Conservation (phyloP, 1,140 invertebrate genomes). For the Zaprionus gabonicus region DNA sequence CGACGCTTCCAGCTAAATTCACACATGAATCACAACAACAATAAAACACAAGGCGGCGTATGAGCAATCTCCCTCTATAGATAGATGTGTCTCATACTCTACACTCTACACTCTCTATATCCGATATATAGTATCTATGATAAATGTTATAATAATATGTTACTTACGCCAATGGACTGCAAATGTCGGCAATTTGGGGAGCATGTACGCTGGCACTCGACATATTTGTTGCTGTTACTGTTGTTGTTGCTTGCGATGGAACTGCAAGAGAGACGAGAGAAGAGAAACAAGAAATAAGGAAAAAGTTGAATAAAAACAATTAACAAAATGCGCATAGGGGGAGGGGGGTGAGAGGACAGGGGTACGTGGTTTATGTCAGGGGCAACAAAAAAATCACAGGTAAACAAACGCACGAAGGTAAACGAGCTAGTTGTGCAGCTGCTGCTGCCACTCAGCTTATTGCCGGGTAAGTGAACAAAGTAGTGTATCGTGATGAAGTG, state of each 20-base stretch:
- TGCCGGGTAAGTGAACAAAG: slow-evolving; percentile 1
- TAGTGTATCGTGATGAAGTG: slow-evolving; percentile 3
- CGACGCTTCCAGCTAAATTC: slow-evolving; percentile 59
- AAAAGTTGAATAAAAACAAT: slow-evolving; percentile 46
- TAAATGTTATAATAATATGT: slow-evolving; percentile 1
- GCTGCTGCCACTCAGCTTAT: slow-evolving; percentile 32
- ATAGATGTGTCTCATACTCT: slow-evolving; percentile 14
- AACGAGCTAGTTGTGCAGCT: slow-evolving; percentile 73
- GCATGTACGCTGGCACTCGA: slow-evolving; percentile 83
- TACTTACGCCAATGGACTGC: slow-evolving; percentile 83
- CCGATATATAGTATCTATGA: slow-evolving; percentile 1
- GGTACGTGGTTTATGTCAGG: slow-evolving; percentile 1
- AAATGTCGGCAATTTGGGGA: slow-evolving; percentile 83
- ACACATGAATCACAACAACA: slow-evolving; percentile 45
- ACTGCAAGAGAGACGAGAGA: slow-evolving; percentile 60
- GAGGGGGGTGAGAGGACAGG: neutral
- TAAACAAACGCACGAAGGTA: slow-evolving; percentile 72
- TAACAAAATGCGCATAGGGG: slow-evolving; percentile 24
- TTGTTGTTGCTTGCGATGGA: slow-evolving; percentile 70
- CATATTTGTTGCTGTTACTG: slow-evolving; percentile 76
- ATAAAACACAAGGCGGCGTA: slow-evolving; percentile 26
- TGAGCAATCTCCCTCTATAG: slow-evolving; percentile 51
- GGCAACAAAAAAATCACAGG: slow-evolving; percentile 31
- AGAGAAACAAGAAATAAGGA: slow-evolving; percentile 40
- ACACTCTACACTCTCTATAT: neutral